phyloP scores from a whole-genome alignment of 2,797 vertebrate genomes.

The Erethizon dorsatum region DNA sequence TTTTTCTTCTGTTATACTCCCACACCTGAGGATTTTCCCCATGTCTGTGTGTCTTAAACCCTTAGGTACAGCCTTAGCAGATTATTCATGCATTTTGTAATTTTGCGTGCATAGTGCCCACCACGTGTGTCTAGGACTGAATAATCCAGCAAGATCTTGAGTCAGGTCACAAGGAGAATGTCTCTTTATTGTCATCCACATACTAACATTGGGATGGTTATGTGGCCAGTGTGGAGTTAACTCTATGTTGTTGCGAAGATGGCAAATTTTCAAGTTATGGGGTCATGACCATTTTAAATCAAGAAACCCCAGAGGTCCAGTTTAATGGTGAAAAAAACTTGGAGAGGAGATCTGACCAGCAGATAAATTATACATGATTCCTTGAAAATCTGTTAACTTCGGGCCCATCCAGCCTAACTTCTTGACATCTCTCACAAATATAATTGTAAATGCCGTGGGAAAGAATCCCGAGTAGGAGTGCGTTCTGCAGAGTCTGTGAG shows the following conservation, averaged over 20 bases:
- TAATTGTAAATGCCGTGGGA: constrained; percentile 65
- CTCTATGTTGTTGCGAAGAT: not conserved
- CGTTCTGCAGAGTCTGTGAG: constrained; percentile 23
- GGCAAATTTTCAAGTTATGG: constrained; percentile 37
- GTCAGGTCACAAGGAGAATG: not conserved
- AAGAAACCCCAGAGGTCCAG: constrained; percentile 50
- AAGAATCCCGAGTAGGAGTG: constrained; percentile 55
- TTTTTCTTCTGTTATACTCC: not conserved
- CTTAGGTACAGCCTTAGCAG: not conserved
- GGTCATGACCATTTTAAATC: constrained; percentile 39
- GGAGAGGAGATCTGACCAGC: constrained; percentile 45
- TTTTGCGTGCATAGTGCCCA: not conserved
- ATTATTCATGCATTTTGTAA: not conserved
- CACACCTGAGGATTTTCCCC: not conserved
- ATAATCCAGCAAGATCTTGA: not conserved
- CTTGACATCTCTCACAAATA: constrained; percentile 69
- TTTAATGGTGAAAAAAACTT: constrained; percentile 22
- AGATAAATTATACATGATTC: constrained; percentile 48
- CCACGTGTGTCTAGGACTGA: not conserved
- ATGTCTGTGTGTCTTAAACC: not conserved
- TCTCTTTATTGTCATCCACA: not conserved
- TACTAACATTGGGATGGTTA: not conserved
- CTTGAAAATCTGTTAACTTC: constrained; percentile 67
- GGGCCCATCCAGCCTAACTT: constrained; percentile 62
- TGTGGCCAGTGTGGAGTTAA: not conserved